A percentile compares a stretch with the other conserved stretches of the same genome.
Conservation (phyloP, 2,797 vertebrate species). For the Hapalemur alaotrensis region DNA sequence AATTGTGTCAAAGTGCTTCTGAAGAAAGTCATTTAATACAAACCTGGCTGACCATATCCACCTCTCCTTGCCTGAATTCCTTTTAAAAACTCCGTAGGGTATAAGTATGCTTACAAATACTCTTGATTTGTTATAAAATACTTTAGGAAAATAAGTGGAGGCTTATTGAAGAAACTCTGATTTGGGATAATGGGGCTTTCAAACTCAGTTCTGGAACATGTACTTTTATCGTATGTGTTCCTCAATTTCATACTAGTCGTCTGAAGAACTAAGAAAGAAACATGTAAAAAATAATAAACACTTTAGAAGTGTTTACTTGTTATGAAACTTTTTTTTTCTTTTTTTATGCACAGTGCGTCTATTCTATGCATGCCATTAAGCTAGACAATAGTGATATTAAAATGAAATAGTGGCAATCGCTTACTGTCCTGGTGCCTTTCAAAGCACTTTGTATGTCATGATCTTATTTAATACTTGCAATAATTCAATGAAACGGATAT, state of each 20-base stretch:
- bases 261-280: not conserved
- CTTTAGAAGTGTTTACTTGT: not conserved
- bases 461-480: not conserved
- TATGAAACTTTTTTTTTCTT: not conserved
- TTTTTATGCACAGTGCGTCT: not conserved
- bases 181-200: not conserved
- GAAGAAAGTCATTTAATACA: conserved; percentile 27
- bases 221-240: not conserved
- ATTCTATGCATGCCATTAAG: not conserved
- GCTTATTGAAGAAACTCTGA: not conserved
- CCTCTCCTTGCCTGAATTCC: not conserved
- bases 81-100: not conserved
- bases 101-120: not conserved
- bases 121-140: not conserved
- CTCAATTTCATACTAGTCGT: not conserved
- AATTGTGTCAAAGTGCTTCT: conserved; percentile 10
- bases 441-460: not conserved
- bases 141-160: not conserved
- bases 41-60: not conserved
- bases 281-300: not conserved
- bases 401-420: not conserved
- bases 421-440: not conserved
- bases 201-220: not conserved
- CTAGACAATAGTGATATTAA: not conserved
- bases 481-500: not conserved